Conservation (phyloP, 2,797 vertebrate species). For the Hemitrygon akajei region DNA sequence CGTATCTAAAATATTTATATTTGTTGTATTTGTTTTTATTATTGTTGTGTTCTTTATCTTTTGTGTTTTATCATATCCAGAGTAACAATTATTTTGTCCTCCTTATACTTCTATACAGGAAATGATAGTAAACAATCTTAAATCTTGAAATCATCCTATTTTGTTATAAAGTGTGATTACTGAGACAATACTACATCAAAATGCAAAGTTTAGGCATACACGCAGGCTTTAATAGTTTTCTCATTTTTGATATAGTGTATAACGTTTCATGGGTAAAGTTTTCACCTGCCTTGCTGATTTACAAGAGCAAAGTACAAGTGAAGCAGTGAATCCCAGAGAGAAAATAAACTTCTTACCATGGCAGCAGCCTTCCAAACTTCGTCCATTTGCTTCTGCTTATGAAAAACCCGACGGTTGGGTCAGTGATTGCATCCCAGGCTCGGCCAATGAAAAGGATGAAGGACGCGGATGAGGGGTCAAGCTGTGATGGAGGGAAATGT, state of each 20-base stretch:
- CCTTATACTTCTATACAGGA: too few species aligned
- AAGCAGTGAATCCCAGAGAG: not conserved
- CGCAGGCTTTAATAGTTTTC: not conserved
- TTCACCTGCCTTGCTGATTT: too few species aligned
- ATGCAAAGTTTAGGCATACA: not conserved
- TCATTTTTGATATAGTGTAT: not conserved
- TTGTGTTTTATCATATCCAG: too few species aligned
- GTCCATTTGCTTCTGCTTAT: slow-evolving; percentile 83
- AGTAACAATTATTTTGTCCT: too few species aligned
- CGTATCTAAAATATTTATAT: too few species aligned
- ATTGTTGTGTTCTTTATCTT: too few species aligned
- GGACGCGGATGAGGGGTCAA: slow-evolving; percentile 78
- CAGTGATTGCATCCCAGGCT: slow-evolving; percentile 87
- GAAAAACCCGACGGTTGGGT: slow-evolving; percentile 85
- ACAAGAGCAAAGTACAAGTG: not conserved
- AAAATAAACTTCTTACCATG: slow-evolving; percentile 69
- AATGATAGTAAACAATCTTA: too few species aligned
- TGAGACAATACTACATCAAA: not conserved
- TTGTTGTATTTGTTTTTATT: too few species aligned
- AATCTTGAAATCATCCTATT: not conserved
- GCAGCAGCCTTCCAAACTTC: slow-evolving; percentile 77
- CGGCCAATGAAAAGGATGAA: slow-evolving; percentile 85
- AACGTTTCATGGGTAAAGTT: not conserved
- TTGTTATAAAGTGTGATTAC: not conserved
- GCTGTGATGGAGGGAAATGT: slow-evolving; percentile 50